Evolutionary conservation across 2,797 vertebrate species (phyloP).

Genomic region (Karalla daura): DNA sequence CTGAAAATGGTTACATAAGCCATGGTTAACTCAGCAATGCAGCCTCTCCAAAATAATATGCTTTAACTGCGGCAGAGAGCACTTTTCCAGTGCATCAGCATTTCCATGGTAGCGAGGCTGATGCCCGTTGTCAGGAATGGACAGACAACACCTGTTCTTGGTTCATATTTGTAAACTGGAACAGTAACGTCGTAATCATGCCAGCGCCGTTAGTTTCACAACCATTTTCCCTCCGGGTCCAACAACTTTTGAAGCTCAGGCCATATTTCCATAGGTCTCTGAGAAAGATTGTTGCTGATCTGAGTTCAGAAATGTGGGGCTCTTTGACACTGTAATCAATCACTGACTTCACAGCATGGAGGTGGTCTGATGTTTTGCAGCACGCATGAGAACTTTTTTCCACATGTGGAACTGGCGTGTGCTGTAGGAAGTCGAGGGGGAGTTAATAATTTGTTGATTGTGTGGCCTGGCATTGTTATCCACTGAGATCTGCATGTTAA

Average conservation of each 20-base stretch:
- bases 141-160: conserved; percentile 74
- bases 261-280: conserved; percentile 50
- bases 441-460: conserved; percentile 82
- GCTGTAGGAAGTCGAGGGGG: conserved; percentile 52
- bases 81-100: conserved; percentile 76
- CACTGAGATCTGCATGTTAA: conserved; percentile 78
- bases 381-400: conserved; percentile 73
- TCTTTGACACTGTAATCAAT: conserved; percentile 70
- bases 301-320: conserved; percentile 49
- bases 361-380: conserved; percentile 64
- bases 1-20: conserved; percentile 40
- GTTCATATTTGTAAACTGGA: conserved; percentile 64
- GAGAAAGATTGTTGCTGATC: conserved; percentile 39
- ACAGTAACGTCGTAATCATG: conserved; percentile 41
- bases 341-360: conserved; percentile 58
- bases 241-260: conserved; percentile 14
- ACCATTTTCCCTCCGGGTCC: conserved; percentile 22
- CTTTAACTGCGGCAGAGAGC: conserved; percentile 46
- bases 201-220: conserved; percentile 53
- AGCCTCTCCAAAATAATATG: conserved; percentile 60
- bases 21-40: conserved; percentile 49
- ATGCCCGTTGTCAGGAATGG: conserved; percentile 60
- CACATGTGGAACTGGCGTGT: conserved; percentile 71
- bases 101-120: conserved; percentile 64
- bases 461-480: conserved; percentile 78